Evolutionary conservation across 2,888 invertebrate species (phyloP), one percentile per base, ranked within the genome.

Genomic region (Smittia sp.): DNA sequence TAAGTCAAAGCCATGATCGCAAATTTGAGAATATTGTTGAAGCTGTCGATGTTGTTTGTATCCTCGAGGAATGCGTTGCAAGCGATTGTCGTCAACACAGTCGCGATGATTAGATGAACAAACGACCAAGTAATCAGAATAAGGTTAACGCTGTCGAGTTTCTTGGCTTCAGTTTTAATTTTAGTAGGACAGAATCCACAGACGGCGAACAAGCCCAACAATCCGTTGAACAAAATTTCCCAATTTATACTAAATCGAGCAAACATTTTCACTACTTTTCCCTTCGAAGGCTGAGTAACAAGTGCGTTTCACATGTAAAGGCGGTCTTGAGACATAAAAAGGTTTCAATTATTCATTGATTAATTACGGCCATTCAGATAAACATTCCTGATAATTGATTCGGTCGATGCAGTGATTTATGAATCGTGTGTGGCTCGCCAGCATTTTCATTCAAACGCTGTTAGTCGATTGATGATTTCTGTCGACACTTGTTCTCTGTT

Each of bases 11-110:
- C 67, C 15, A 27, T 73, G 54, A 74, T 74, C 32, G 62, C 22
- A 63, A 75, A 76, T 62, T 75, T 74, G 7, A 75, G 73, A 58
- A 75, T 67, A 74, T 75, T 75, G 22, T 74, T 74, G 15, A 74
- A 72, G 18, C 24, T 39, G 38, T 41, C 54, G 9, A 74, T n/a
- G 1, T 32, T 32, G 15, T 2, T 27, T n/a, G 68, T 25, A 6
- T 62, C 13, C 11, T 69, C 32, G 1, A 63, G 41, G n/a, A n/a
- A n/a, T n/a, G n/a, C n/a, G n/a, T n/a, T n/a, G n/a, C n/a, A 20
- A 11, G 62, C 46, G 11, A 67, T 32, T 18, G 73, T 54, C n/a
- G 32, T 65, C 39, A 74, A 65, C 39, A 63, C 22, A n/a, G 66
- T n/a, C 15, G 74, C 65, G 11, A 73, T 20, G 1, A 54, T 7